phyloP scores from a whole-genome alignment of 2,113 vertebrate species.

The Actenoides lindsayi region DNA sequence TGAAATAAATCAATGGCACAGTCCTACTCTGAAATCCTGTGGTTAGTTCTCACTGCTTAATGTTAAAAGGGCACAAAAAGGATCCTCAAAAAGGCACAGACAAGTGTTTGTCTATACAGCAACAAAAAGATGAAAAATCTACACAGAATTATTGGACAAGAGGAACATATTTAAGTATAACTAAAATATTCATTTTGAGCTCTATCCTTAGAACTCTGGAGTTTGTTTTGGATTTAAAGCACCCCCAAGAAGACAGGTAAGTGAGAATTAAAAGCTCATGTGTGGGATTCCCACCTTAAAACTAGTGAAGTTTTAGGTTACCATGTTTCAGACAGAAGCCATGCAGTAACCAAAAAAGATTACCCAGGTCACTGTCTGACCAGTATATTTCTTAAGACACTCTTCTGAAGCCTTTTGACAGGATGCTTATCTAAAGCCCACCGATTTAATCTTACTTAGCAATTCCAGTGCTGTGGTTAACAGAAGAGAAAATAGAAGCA shows the following conservation, averaged over 20 bases:
- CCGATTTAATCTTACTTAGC: conserved; percentile 35
- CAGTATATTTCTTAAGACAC: background rate
- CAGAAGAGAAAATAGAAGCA: conserved; percentile 25
- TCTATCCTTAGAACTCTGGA: background rate
- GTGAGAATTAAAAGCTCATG: background rate
- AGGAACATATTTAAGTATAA: background rate
- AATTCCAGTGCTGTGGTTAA: conserved; percentile 15
- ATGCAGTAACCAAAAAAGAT: background rate
- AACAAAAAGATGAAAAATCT: background rate
- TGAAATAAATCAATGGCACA: background rate
- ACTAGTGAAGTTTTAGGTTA: background rate
- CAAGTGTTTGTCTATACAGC: background rate
- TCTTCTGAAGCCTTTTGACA: background rate
- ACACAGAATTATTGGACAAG: background rate
- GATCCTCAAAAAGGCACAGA: background rate
- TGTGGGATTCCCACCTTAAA: background rate
- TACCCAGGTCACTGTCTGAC: background rate
- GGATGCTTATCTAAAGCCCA: background rate
- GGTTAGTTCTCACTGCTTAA: background rate
- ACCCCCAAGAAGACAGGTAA: background rate
- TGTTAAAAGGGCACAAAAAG: background rate
- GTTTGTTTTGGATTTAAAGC: background rate
- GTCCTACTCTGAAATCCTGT: background rate
- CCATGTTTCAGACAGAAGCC: background rate
- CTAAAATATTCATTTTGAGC: background rate